phyloP scores from a whole-genome alignment of 2,888 invertebrate species.

The Oxytorus armatus region DNA sequence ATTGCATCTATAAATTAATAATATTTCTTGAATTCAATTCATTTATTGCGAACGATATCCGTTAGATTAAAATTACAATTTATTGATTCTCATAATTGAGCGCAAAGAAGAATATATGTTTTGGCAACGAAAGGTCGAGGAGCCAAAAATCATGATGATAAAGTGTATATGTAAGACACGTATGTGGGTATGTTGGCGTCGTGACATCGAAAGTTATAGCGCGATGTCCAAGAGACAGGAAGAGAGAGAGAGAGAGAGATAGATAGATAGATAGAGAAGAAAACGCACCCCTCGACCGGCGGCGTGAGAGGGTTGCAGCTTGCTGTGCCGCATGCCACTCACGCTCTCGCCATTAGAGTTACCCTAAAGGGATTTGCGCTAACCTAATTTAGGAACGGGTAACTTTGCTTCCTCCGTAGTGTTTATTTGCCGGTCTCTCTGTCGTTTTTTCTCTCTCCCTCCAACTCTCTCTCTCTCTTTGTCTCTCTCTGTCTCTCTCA shows the following conservation, averaged over 20 bases:
- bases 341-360: conserved; percentile 82
- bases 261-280: conserved; percentile 7
- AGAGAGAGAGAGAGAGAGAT: conserved; percentile 10
- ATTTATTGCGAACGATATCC: neutral
- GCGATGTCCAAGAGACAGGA: conserved; percentile 22
- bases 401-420: conserved; percentile 78
- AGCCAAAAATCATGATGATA: conserved; percentile 13
- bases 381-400: conserved; percentile 82
- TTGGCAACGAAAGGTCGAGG: conserved; percentile 4
- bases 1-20: no score
- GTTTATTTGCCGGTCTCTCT: conserved; percentile 76
- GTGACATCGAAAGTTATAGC: conserved; percentile 10
- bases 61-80: neutral
- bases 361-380: conserved; percentile 83
- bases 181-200: conserved; percentile 6
- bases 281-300: conserved; percentile 47
- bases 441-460: conserved; percentile 34
- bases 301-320: conserved; percentile 52
- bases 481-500: conserved; percentile 42
- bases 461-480: conserved; percentile 15
- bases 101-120: neutral
- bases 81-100: neutral
- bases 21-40: neutral
- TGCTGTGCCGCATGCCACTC: conserved; percentile 75
- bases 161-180: neutral